Evolutionary conservation across 1,140 invertebrate genomes (phyloP).

Genomic region (Nasonia vitripennis): DNA sequence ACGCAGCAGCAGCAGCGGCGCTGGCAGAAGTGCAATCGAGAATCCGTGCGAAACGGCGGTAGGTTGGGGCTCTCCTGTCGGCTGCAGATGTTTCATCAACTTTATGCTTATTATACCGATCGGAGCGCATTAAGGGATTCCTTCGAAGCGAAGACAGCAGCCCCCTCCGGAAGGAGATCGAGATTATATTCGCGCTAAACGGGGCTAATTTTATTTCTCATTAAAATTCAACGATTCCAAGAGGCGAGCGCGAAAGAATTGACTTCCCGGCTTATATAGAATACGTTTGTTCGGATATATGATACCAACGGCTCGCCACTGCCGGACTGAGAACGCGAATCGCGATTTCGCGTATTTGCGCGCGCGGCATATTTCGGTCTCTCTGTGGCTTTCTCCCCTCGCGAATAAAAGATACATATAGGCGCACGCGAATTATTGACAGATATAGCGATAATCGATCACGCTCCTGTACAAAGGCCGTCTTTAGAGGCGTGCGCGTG

Average conservation of each 20-base stretch:
- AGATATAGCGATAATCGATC: not conserved
- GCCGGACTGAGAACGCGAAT: not conserved
- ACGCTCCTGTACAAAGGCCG: not conserved
- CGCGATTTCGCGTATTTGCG: not conserved
- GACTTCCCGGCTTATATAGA: not conserved
- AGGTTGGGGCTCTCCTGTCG: conserved; percentile 54
- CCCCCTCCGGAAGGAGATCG: not conserved
- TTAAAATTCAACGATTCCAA: conserved; percentile 20
- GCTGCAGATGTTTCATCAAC: conserved; percentile 62
- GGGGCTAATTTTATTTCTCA: conserved; percentile 33
- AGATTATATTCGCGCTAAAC: conserved; percentile 23
- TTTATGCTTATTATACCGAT: conserved; percentile 63
- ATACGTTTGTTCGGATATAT: not conserved
- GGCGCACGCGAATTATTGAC: not conserved
- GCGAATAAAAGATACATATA: not conserved
- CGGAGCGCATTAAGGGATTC: conserved; percentile 32
- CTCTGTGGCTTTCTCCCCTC: not conserved
- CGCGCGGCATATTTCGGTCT: too few species aligned
- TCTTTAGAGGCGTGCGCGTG: not conserved
- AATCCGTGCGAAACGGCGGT: not conserved
- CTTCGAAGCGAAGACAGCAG: not conserved
- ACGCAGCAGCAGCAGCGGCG: not conserved
- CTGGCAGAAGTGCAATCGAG: conserved; percentile 9
- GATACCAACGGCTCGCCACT: not conserved
- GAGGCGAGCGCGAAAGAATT: not conserved